Conservation (phyloP, 2,113 vertebrate genomes). For the Mirza zaza region DNA sequence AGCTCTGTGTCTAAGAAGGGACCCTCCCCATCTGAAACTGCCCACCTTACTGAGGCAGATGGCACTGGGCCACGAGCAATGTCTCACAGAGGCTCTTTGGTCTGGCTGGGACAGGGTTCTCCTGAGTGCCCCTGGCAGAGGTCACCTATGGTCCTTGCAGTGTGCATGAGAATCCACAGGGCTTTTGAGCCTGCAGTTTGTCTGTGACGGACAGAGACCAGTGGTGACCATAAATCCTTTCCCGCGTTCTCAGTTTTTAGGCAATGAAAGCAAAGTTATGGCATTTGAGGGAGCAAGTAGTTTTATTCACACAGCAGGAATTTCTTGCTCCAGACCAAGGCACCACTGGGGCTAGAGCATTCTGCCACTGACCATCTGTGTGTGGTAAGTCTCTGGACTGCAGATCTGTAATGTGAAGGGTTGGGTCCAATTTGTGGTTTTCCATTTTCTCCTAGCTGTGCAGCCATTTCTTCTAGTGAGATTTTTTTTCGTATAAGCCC, state of each 20-base stretch:
- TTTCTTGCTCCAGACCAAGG: neutral
- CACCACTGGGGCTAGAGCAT: accelerated
- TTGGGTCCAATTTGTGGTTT: neutral
- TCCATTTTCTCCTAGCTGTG: neutral
- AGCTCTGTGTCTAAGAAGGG: neutral
- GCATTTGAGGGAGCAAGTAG: neutral
- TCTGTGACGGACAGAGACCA: neutral
- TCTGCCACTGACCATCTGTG: neutral
- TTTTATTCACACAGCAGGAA: neutral
- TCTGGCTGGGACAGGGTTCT: neutral
- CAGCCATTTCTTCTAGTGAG: neutral
- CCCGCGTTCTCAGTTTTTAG: neutral
- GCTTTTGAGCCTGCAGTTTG: neutral
- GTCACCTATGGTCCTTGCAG: neutral
- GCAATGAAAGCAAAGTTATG: neutral
- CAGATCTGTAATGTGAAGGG: neutral
- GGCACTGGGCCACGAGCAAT: neutral
- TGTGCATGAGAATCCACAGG: accelerated
- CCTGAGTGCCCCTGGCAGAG: neutral
- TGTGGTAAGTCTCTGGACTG: neutral
- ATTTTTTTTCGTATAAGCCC: neutral
- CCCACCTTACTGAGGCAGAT: neutral
- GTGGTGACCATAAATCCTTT: neutral
- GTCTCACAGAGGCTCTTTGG: neutral
- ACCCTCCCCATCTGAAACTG: neutral